phyloP scores from a whole-genome alignment of 1,140 invertebrate species.

The Drosophila lacertosa region DNA sequence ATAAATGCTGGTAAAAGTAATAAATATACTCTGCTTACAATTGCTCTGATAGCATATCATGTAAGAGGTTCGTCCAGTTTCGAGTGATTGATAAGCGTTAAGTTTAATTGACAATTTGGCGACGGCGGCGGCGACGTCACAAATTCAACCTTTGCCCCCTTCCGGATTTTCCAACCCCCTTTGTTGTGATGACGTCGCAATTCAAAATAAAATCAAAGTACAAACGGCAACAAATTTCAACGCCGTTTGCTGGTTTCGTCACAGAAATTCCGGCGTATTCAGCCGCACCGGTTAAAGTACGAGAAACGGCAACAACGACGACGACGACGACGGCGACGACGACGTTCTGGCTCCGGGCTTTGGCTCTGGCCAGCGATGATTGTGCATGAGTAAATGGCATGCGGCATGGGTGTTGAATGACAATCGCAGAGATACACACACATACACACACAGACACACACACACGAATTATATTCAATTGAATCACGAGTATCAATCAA shows the following conservation, averaged over 20 bases:
- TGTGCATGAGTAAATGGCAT: conserved; percentile 44
- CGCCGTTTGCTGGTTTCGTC: conserved; percentile 63
- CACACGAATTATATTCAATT: conserved; percentile 30
- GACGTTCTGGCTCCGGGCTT: conserved; percentile 36
- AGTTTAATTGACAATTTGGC: conserved; percentile 34
- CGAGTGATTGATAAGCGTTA: conserved; percentile 25
- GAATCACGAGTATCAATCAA: conserved; percentile 45
- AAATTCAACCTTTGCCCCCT: background rate
- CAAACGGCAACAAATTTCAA: conserved; percentile 42
- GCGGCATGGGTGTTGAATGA: conserved; percentile 58
- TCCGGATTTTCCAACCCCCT: conserved; percentile 2
- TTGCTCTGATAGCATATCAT: conserved; percentile 10
- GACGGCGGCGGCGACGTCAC: conserved; percentile 24
- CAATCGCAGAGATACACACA: conserved; percentile 22
- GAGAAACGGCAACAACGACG: conserved; percentile 4
- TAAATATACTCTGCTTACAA: conserved; percentile 1
- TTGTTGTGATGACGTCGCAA: conserved; percentile 36
- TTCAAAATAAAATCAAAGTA: conserved; percentile 65
- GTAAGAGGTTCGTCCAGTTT: background rate
- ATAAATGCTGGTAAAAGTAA: background rate
- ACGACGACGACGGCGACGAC: conserved; percentile 13
- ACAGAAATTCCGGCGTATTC: conserved; percentile 76
- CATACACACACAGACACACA: background rate
- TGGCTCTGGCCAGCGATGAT: conserved; percentile 41
- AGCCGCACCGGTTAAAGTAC: conserved; percentile 56